Evolutionary conservation across 2,113 vertebrate genomes (phyloP), one percentile per base, ranked within the genome.

Genomic region (Tangachromis dhanisi): DNA sequence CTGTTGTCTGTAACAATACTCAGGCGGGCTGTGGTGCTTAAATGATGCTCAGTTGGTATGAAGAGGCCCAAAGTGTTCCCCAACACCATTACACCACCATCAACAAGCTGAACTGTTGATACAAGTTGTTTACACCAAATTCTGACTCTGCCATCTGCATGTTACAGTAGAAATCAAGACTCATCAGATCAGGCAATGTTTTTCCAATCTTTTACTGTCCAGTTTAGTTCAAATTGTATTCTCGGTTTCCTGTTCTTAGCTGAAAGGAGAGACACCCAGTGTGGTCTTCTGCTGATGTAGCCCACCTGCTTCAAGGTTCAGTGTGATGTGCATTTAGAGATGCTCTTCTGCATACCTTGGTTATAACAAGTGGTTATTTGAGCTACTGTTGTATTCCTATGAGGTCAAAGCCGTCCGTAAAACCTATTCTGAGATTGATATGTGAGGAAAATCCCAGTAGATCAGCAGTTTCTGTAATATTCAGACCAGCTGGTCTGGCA

Each of bases 391-490:
- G 5, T 7, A 16, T 73, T 26, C 21, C 13, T 45, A 5, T 45
- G 21, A 73, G 21, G 38, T 45, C 21, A 45, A 73, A 73, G 35
- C 0, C 1, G 0, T 24, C 35, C 0, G 5, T 71, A 24, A 71
- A 71, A 40, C n/a, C 35, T 71, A 14, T 31, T 31, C 26, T 61
- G 5, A 14, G 12, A 42, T 42, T 19, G 31, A 11, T 12, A 35
- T 35, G 17, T 66, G 61, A 14, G 63, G 0, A 71, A 68, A 68
- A 24, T 68, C 35, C 63, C n/a, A 40, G 3, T 4, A 68, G 63
- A 68, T 68, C 19, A 68, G 19, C 7, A 21, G 7, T 40, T 24
- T 68, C 35, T 40, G 7, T 21, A 1, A 68, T 40, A 40, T 21
- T 68, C 35, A 40, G 63, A 24, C 19, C 7, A 68, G 63, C 11